Base-by-base conservation (phyloP, 2,888 invertebrate species). In the Apomyelois bistriatella region DNA sequence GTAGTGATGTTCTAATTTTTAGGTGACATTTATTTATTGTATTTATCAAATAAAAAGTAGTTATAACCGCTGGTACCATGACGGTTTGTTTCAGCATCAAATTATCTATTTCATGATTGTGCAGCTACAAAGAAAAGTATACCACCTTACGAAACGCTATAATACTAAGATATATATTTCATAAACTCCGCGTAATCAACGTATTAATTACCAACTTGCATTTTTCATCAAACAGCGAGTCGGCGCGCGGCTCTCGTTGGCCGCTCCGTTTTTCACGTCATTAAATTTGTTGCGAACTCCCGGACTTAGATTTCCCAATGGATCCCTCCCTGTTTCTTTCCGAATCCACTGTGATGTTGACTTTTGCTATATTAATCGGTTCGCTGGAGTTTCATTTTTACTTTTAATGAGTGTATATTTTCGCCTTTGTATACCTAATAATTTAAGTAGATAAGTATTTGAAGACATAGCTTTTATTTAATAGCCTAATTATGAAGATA, bases 261-360 rank as follows among this genome's bases (percentile, higher is more conserved):
- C 38, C 2, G 37, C 40, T 40, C 35, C 40, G 15, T 42, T 52
- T 43, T 43, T 52, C 36, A 52, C 13, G 12, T 52, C 52, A 52
- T 52, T 52, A 46, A 52, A 52, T 46, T 50, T 43, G 43, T 28
- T 46, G 36, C 43, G 22, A 37, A 12, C 28, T 37, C 37, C 42
- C 42, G 12, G 43, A 36, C 43, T 52, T 43, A 43, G 28, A 52
- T 52, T 52, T 52, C 52, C 52, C 52, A 6, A 7, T 16, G 52
- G 52, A 22, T 28, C 10, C 30, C 15, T 28, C 10, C 30, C 15
- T 32, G 9, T 28, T 40, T 40, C 38, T 15, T 38, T 48, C n/a
- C 16, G 48, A 28, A 43, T 46, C 28, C 46, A 30, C 8, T 10
- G 16, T 9, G 1, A 16, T 16, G 30, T 46, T 46, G 15, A 46